A percentile compares a stretch with the other conserved stretches of the same genome.
Evolutionary conservation across 2,113 vertebrate species (phyloP).

Genomic region (Aspidoscelis tigris): DNA sequence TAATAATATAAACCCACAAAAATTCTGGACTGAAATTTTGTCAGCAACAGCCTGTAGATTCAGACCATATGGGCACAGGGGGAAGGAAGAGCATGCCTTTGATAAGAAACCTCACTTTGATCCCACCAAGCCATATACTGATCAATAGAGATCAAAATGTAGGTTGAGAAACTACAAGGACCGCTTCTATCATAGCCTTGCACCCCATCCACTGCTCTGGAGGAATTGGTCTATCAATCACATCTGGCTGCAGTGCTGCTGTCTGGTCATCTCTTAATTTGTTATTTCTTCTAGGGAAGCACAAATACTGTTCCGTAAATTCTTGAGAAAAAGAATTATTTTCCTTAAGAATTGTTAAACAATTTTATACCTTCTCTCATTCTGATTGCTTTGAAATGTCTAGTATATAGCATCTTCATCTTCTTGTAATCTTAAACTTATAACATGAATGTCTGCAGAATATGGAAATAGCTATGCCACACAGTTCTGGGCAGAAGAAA

Average conservation of each 20-base stretch:
- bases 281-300: constrained; percentile 28
- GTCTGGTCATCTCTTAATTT: constrained; percentile 1
- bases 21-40: too few relatives aligned
- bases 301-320: constrained; percentile 29
- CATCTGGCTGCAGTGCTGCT: constrained; percentile 37
- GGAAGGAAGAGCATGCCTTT: too few relatives aligned
- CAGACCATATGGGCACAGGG: too few relatives aligned
- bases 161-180: constrained; percentile 11
- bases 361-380: constrained; percentile 32
- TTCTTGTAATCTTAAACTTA: constrained; percentile 32
- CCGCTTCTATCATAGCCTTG: too few relatives aligned
- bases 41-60: too few relatives aligned
- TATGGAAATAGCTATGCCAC: constrained; percentile 22
- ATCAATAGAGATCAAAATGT: constrained; percentile 37
- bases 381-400: constrained; percentile 52
- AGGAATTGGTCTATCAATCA: too few relatives aligned
- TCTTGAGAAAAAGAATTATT: constrained; percentile 29
- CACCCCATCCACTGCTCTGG: too few relatives aligned
- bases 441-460: constrained; percentile 34
- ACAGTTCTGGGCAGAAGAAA: constrained; percentile 34
- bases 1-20: too few relatives aligned
- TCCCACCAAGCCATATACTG: too few relatives aligned
- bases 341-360: constrained; percentile 33
- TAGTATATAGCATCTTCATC: constrained; percentile 13
- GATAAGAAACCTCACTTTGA: too few relatives aligned